These are phyloP conservation scores for Alcedo atthis DNA, from an alignment of 2,797 vertebrate genomes.

Conservation along the genomic window DNA sequence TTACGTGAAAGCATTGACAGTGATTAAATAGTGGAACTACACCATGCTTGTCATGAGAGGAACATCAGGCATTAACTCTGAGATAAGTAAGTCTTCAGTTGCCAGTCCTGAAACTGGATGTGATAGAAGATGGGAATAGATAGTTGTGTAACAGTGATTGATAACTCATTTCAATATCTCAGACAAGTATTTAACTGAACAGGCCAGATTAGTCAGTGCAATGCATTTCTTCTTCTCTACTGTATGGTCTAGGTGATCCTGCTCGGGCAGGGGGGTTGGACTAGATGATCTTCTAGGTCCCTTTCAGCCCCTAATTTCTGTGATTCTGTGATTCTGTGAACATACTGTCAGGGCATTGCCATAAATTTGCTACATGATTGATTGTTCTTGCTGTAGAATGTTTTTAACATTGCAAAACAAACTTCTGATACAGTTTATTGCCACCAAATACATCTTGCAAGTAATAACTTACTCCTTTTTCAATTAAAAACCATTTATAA, in stretches of 20 bases:
- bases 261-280: too few species aligned
- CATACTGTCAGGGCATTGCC: neutral
- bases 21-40: neutral
- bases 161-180: constrained; percentile 28
- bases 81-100: constrained; percentile 1
- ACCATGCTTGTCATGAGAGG: neutral
- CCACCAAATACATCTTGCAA: neutral
- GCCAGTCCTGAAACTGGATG: neutral
- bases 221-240: constrained; percentile 12
- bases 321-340: too few species aligned
- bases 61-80: neutral
- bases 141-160: neutral
- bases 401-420: constrained; percentile 1
- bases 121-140: neutral
- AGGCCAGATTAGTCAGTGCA: neutral
- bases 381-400: neutral
- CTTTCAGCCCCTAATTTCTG: too few species aligned
- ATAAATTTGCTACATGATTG: neutral
- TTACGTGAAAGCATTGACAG: neutral
- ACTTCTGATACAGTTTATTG: neutral
- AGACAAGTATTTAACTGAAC: constrained; percentile 30
- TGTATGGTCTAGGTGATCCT: too few species aligned
- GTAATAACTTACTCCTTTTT: neutral
- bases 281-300: too few species aligned
- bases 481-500: neutral